Evolutionary conservation across 1,140 invertebrate genomes (phyloP).

Genomic region (Antheraea mylitta): DNA sequence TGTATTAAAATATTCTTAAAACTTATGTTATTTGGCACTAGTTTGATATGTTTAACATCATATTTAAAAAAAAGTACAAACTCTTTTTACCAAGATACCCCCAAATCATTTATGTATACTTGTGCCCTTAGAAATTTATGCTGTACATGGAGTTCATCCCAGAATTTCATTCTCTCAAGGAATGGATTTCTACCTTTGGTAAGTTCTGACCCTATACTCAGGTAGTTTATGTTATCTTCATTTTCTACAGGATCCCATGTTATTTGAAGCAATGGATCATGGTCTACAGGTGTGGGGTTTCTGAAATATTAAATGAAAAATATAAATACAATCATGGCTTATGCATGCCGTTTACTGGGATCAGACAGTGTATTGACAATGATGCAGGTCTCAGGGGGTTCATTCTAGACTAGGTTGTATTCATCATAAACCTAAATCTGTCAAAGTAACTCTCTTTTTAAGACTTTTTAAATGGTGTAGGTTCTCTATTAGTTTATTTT

Average conservation of each 20-base stretch:
- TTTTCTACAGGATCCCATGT: conserved; percentile 62
- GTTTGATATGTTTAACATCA: neutral
- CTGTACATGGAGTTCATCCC: conserved; percentile 57
- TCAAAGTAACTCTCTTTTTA: too few species aligned
- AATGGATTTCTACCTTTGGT: conserved; percentile 68
- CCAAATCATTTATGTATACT: conserved; percentile 52
- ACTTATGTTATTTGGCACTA: neutral
- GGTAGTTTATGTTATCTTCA: conserved; percentile 52
- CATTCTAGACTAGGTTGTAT: too few species aligned
- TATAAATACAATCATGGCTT: neutral
- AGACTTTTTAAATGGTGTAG: too few species aligned
- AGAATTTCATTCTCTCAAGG: conserved; percentile 63
- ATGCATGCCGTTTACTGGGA: too few species aligned
- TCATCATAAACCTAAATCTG: too few species aligned
- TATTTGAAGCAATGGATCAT: conserved; percentile 57
- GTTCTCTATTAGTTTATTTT: too few species aligned
- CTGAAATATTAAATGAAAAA: conserved; percentile 32
- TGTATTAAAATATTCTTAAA: neutral
- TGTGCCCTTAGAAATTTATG: conserved; percentile 45
- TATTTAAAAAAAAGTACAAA: neutral
- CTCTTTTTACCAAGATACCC: conserved; percentile 23
- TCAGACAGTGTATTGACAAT: too few species aligned
- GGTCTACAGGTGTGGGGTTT: conserved; percentile 57
- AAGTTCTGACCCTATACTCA: conserved; percentile 57
- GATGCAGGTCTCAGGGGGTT: too few species aligned